Percentiles rank a stretch among this genome's conserved stretches.
phyloP scores from a whole-genome alignment of 2,113 vertebrate species.

The Lamprologus sp. region DNA sequence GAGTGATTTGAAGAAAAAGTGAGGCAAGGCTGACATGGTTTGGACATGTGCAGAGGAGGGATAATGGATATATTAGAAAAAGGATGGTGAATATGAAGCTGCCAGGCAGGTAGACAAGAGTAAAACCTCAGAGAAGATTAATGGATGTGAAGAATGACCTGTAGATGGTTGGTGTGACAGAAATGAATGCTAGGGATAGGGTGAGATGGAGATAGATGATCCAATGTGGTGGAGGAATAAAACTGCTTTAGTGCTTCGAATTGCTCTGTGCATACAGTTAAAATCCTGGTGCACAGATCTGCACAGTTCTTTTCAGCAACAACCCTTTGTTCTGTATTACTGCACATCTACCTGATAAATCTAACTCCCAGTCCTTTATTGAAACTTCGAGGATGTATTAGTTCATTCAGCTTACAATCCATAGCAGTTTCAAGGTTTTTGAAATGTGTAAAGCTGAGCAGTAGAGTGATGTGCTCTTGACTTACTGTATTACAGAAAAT shows the following conservation, averaged over 20 bases:
- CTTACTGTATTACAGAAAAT: neutral
- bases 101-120: neutral
- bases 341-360: neutral
- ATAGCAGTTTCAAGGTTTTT: neutral
- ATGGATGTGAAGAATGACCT: neutral
- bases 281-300: neutral
- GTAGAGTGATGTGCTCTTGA: neutral
- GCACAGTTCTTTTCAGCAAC: neutral
- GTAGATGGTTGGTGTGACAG: neutral
- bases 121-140: neutral
- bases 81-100: neutral
- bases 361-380: neutral
- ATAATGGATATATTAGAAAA: neutral
- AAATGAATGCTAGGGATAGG: neutral
- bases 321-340: neutral
- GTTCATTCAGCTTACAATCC: neutral
- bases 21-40: neutral
- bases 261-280: neutral
- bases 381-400: neutral
- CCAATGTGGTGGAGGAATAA: neutral
- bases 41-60: neutral
- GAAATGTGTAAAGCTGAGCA: neutral
- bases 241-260: neutral
- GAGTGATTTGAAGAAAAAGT: neutral
- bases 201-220: neutral